phyloP scores from a whole-genome alignment of 2,797 vertebrate species.

The Gambelia wislizenii region DNA sequence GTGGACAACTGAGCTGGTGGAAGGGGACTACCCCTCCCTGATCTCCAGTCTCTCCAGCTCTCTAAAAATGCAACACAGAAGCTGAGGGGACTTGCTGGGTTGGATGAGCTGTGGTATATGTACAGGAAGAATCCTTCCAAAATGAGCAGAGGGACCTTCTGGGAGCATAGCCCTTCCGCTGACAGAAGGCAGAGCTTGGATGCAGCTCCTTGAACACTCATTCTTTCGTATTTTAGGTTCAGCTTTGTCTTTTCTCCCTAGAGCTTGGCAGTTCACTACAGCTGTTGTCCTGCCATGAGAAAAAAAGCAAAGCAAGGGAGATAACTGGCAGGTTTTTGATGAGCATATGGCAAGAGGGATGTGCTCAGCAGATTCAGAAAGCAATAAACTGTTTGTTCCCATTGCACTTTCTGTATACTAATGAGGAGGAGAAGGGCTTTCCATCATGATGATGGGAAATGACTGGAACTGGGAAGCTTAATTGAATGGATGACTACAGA shows the following conservation, averaged over 20 bases:
- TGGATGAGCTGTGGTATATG: background rate
- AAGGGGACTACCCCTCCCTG: too few species aligned
- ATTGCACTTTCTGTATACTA: constrained; percentile 49
- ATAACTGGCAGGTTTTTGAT: constrained; percentile 19
- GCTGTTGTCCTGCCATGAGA: constrained; percentile 68
- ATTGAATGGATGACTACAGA: constrained; percentile 52
- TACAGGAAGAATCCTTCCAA: background rate
- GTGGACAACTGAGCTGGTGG: too few species aligned
- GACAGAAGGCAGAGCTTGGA: background rate
- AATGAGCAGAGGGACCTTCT: background rate
- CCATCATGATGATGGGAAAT: constrained; percentile 63
- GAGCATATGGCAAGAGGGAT: constrained; percentile 18
- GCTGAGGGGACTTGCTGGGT: too few species aligned
- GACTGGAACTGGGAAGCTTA: constrained; percentile 26
- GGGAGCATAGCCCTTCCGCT: background rate
- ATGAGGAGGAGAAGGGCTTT: constrained; percentile 53
- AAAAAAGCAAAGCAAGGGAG: constrained; percentile 52
- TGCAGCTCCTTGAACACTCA: background rate
- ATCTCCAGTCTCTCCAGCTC: too few species aligned
- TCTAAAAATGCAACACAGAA: too few species aligned
- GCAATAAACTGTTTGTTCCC: constrained; percentile 64
- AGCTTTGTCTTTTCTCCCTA: constrained; percentile 34
- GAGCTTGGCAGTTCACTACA: constrained; percentile 49
- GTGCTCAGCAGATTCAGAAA: constrained; percentile 53
- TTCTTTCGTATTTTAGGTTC: background rate